These are phyloP conservation scores for Hoplostethus mediterraneus DNA, from an alignment of 2,797 vertebrate genomes.

Conservation along the genomic window DNA sequence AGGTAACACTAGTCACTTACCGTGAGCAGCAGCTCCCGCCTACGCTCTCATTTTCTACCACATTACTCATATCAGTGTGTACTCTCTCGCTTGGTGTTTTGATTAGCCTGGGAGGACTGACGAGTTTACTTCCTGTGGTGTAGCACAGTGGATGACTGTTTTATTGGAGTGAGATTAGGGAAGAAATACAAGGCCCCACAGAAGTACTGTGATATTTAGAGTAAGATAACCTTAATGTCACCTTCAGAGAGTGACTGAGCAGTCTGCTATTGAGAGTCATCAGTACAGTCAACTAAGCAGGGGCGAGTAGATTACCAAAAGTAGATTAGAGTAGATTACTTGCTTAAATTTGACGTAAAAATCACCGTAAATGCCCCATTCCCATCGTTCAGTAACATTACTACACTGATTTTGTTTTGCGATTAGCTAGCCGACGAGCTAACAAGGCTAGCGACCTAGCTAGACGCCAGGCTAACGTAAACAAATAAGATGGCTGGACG, in stretches of 20 bases:
- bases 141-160: background rate
- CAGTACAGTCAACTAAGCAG: too few species aligned
- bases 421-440: too few species aligned
- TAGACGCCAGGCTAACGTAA: too few species aligned
- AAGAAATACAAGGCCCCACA: background rate
- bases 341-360: too few species aligned
- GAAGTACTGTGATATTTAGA: background rate
- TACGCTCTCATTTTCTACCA: background rate
- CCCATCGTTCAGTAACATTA: too few species aligned
- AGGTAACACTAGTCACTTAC: too few species aligned
- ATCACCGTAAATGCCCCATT: too few species aligned
- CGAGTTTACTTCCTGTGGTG: slow-evolving; percentile 4
- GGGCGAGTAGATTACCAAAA: too few species aligned
- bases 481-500: too few species aligned
- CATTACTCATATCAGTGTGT: background rate
- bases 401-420: too few species aligned
- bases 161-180: background rate
- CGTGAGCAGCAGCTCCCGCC: background rate
- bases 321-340: too few species aligned
- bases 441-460: too few species aligned
- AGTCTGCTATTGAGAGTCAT: background rate
- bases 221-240: background rate
- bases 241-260: background rate
- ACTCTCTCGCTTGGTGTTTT: background rate
- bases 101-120: background rate